Evolutionary conservation across 1,140 invertebrate genomes (phyloP), one percentile per base, ranked within the genome.

Genomic region (Polypedilum vanderplanki): DNA sequence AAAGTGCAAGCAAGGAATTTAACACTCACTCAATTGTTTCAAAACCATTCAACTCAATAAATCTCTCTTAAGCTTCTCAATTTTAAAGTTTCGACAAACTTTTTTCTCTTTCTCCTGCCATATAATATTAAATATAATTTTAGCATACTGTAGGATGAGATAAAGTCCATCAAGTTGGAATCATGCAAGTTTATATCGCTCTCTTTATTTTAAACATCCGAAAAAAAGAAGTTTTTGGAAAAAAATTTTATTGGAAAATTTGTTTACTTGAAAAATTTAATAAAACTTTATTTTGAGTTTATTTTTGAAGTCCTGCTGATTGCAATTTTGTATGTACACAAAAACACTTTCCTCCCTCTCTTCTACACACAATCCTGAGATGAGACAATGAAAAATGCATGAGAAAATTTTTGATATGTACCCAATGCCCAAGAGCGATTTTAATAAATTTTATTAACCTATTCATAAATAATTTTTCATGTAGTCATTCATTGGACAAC

Each of bases 161-260:
- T 70, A 70, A 70, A 70, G 65, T 70, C 65, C 65, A 70, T 70
- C 65, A 70, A 70, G 20, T 20, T 70, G 17, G 65, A 70, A 70
- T 57, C 46, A 57, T 57, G 46, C 46, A 57, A 57, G 46, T 57
- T 57, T 57, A 12, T 57, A 57, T 57, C 46, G 46, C n/a, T 57
- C 46, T 12, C 15, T 57, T 4, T 57, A 57, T 57, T 57, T 57
- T 57, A 57, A 12, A 57, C 15, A 57, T n/a, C 12, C n/a, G 12
- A 57, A 57, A 57, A n/a, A 12, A 12, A 57, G 41, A 57, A 57
- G 46, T n/a, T 57, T 57, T 57, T 4, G 46, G n/a, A n/a, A 57
- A n/a, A 57, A 15, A 57, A n/a, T 57, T 57, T 57, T 15, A 46
- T 57, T 57, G n/a, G 46, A 15, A 57, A 57, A 57, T 57, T 33